A percentile compares a stretch with the other conserved stretches of the same genome.
These are phyloP conservation scores for Sphinx pinastri DNA, from an alignment of 2,888 invertebrate genomes.

Conservation along the genomic window DNA sequence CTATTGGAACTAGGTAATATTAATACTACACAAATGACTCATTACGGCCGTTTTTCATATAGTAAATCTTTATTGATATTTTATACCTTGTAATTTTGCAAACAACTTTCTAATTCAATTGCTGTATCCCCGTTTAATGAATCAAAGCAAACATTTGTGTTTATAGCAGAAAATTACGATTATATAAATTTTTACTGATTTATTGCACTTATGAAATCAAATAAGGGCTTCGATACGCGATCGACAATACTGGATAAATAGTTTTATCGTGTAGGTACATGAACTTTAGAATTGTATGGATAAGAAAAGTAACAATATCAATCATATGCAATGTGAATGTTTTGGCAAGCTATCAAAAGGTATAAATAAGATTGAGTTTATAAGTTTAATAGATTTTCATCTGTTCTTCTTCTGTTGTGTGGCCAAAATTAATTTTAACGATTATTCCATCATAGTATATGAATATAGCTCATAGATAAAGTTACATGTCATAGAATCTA, in stretches of 20 bases:
- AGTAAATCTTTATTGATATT: not conserved
- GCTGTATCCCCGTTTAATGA: not conserved
- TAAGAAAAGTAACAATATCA: not conserved
- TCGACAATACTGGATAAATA: not conserved
- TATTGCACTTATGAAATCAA: not conserved
- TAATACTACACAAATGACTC: not conserved
- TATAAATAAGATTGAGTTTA: no score
- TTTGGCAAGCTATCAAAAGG: not conserved
- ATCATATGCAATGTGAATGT: not conserved
- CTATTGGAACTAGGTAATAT: not conserved
- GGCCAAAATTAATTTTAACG: no score
- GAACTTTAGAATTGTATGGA: not conserved
- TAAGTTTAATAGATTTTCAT: not conserved
- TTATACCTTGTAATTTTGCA: not conserved
- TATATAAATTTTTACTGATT: constrained; percentile 1
- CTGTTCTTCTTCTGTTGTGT: not conserved
- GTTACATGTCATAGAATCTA: not conserved
- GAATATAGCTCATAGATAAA: not conserved
- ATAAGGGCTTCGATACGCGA: not conserved
- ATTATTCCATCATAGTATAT: not conserved
- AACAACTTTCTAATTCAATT: constrained; percentile 8
- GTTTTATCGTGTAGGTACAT: not conserved
- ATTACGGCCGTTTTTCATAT: not conserved
- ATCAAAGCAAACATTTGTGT: not conserved
- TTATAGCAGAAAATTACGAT: constrained; percentile 6